Base-by-base conservation (phyloP, 2,888 invertebrate species). In the Anoncus sp. region DNA sequence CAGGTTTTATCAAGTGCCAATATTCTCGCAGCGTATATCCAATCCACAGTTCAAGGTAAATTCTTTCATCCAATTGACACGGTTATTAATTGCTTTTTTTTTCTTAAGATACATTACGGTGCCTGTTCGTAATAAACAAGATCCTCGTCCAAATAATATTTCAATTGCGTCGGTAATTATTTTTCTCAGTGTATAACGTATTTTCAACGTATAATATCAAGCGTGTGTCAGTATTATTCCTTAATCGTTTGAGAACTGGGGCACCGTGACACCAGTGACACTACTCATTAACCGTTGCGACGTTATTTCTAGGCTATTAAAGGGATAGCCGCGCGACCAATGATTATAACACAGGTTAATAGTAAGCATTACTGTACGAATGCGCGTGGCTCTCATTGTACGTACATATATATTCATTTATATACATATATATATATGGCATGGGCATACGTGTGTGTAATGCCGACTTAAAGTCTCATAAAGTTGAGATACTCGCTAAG, bases 231-330 rank as follows among this genome's bases (percentile, higher is more conserved):
- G 66, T 49, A 45, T 59, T 47, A 66, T 75, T 78, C 43, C 49
- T 79, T 60, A 84, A 86, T 85, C 81, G 84, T 88, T 86, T 89
- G 88, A 87, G 89, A 89, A 88, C 85, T 88, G 71, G 89, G 88
- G 83, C 89, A 86, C 77, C 85, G 83, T 88, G 88, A 87, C 85
- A 85, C 82, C 81, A 85, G 85, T 85, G 86, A 87, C 88, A 87
- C 81, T 81, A 85, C 81, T 85, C 84, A 87, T 89, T 87, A 87
- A 85, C 82, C 82, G 81, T 85, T 84, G 84, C 84, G 82, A 78
- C 84, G 82, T 85, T 77, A 72, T 87, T 84, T 85, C 85, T 82
- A 80, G 75, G 84, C 83, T 84, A 88, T 88, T 86, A 86, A 88
- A 85, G 83, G 86, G 59, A 66, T 35, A 85, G n/a, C 85, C 84